Conservation (phyloP, 1,140 invertebrate genomes). For the Eciton burchellii region DNA sequence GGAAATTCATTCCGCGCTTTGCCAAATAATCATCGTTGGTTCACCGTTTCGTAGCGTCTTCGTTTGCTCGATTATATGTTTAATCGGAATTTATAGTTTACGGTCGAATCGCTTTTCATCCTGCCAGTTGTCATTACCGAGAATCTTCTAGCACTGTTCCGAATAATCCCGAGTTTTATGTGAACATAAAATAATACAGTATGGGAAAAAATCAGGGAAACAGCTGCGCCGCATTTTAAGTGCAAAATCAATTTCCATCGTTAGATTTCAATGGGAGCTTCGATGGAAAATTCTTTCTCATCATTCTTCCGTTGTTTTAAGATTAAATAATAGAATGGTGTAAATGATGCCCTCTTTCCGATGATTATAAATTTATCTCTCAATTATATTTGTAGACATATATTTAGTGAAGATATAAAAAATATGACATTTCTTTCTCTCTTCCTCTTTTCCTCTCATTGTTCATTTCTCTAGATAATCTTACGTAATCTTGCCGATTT, state of each 20-base stretch:
- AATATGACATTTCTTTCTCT: no score
- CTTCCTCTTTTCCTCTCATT: no score
- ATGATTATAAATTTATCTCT: no score
- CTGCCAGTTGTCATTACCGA: background rate
- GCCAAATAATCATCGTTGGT: background rate
- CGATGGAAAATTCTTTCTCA: no score
- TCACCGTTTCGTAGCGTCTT: background rate
- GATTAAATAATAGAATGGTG: no score
- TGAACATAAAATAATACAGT: background rate
- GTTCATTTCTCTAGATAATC: background rate
- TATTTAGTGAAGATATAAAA: no score
- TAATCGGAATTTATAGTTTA: constrained; percentile 76
- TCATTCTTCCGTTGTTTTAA: no score
- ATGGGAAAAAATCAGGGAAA: background rate
- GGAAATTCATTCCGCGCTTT: background rate
- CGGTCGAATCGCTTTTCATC: constrained; percentile 65
- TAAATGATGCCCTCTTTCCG: no score
- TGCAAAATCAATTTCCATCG: background rate
- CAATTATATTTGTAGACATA: no score
- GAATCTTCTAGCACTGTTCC: background rate
- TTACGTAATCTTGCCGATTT: background rate
- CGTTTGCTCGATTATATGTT: constrained; percentile 24
- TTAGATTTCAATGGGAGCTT: no score
- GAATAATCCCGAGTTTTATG: background rate
- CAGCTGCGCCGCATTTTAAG: background rate